A percentile compares a stretch with the other conserved stretches of the same genome.
Conservation (phyloP, 2,888 invertebrate species). For the Eupithecia abbreviata region DNA sequence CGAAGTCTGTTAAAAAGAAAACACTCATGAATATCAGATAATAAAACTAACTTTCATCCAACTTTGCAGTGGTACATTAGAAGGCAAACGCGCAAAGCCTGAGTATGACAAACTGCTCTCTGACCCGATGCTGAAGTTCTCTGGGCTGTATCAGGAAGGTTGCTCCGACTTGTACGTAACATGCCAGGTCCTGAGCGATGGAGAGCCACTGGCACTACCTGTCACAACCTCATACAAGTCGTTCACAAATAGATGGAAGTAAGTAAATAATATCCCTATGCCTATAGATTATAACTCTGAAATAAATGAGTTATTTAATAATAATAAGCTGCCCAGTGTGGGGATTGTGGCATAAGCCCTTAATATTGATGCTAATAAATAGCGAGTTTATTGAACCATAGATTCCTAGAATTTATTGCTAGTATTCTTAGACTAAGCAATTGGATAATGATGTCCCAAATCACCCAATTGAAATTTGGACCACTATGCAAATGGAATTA, state of each 20-base stretch:
- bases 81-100: slow-evolving; percentile 94
- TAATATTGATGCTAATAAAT: not conserved
- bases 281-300: no score
- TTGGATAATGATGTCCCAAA: slow-evolving; percentile 1
- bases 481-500: not conserved
- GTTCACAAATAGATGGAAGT: slow-evolving; percentile 97
- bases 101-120: slow-evolving; percentile 93
- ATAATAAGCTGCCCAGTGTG: no score
- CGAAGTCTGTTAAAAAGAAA: no score
- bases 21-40: not conserved
- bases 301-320: no score
- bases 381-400: not conserved
- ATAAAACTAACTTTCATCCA: not conserved
- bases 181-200: slow-evolving; percentile 92
- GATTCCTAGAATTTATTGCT: not conserved
- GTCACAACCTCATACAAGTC: slow-evolving; percentile 96
- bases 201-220: slow-evolving; percentile 91
- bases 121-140: slow-evolving; percentile 95
- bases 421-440: not conserved
- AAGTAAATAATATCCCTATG: slow-evolving; percentile 60
- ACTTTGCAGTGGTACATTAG: slow-evolving; percentile 91
- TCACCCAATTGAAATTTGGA: slow-evolving; percentile 7
- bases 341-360: no score
- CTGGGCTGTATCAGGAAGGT: slow-evolving; percentile 92
- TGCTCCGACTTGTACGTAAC: slow-evolving; percentile 95